phyloP scores from a whole-genome alignment of 2,888 invertebrate species.

The Cheilosia pagana region DNA sequence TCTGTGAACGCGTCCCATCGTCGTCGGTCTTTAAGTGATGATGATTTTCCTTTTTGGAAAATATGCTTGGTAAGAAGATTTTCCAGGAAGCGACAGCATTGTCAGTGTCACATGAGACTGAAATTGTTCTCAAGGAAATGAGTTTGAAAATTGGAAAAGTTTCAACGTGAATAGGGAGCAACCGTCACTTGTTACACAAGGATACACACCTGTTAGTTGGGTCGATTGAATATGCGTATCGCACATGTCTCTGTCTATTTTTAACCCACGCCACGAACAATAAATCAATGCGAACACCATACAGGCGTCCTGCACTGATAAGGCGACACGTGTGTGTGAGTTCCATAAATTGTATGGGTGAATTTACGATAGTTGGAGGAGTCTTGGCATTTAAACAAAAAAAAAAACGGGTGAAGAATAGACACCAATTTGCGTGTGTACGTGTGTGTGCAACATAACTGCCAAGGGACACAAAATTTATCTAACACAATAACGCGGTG shows the following conservation, averaged over 20 bases:
- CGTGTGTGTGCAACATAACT: too few species aligned
- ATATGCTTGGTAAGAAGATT: conserved; percentile 30
- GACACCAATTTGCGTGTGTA: too few species aligned
- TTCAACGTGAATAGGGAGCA: conserved; percentile 24
- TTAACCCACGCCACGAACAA: neutral
- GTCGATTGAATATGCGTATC: neutral
- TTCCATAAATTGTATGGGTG: conserved; percentile 1
- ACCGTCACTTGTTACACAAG: neutral
- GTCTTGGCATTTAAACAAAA: neutral
- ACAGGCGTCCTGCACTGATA: neutral
- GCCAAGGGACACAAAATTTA: neutral
- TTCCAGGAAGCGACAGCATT: neutral
- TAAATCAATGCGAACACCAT: conserved; percentile 15
- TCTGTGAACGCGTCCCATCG: conserved; percentile 24
- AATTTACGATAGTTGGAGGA: neutral
- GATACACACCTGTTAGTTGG: conserved; percentile 8
- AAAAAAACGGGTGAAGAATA: too few species aligned
- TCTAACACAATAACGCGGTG: neutral
- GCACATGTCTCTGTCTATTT: conserved; percentile 1
- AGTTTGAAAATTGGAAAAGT: conserved; percentile 47
- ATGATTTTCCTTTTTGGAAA: neutral
- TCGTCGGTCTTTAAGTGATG: conserved; percentile 24
- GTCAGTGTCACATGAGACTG: neutral
- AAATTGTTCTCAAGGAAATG: conserved; percentile 26
- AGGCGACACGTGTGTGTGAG: neutral